Evolutionary conservation across 1,140 invertebrate species (phyloP).

Genomic region (Dreissena rostriformis): DNA sequence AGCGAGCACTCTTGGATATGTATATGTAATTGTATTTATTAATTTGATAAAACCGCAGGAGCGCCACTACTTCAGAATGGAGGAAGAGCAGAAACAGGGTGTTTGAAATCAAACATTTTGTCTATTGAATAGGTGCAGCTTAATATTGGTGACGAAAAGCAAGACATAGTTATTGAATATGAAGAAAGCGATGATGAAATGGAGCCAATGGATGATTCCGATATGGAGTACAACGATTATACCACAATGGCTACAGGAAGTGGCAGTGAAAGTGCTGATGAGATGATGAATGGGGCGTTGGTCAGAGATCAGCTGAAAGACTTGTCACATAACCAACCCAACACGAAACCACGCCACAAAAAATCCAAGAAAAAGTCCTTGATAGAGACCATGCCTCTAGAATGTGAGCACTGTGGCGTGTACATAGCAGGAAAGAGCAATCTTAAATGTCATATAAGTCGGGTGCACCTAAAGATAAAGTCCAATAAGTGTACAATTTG

Average conservation of each 20-base stretch:
- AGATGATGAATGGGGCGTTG: background rate
- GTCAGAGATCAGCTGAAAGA: background rate
- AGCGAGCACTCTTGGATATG: too few relatives aligned
- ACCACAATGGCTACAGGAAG: background rate
- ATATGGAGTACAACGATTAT: background rate
- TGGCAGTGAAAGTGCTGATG: background rate
- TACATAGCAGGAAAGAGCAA: background rate
- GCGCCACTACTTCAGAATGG: too few relatives aligned
- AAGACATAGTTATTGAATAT: too few relatives aligned
- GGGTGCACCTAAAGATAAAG: conserved; percentile 15
- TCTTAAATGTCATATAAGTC: background rate
- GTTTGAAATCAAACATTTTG: too few relatives aligned
- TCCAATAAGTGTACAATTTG: background rate
- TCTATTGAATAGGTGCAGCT: too few relatives aligned
- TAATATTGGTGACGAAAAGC: too few relatives aligned
- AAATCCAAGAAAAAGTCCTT: background rate
- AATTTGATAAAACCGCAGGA: too few relatives aligned
- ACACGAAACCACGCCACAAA: too few relatives aligned
- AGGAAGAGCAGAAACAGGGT: too few relatives aligned
- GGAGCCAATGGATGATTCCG: background rate
- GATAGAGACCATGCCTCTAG: background rate
- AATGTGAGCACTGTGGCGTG: conserved; percentile 4
- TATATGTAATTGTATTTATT: too few relatives aligned
- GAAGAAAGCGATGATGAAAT: background rate
- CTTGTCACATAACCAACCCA: background rate